Evolutionary conservation across 2,888 invertebrate genomes (phyloP).

Genomic region (Agrotis puta): DNA sequence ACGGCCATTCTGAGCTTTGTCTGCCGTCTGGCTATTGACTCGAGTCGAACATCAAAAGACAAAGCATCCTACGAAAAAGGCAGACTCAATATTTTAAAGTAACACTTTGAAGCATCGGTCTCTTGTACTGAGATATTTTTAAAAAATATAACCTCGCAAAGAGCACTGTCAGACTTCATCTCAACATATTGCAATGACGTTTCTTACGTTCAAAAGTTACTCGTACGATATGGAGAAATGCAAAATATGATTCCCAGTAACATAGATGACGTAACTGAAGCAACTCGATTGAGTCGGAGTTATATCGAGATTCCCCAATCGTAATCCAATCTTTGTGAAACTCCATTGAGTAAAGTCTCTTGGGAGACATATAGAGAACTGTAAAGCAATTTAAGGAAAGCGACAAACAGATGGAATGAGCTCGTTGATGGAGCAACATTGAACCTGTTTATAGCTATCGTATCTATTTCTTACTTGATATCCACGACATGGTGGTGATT

Average conservation of each 20-base stretch:
- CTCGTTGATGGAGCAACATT: conserved; percentile 11
- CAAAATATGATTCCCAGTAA: conserved; percentile 44
- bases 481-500: not conserved
- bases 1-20: conserved; percentile 52
- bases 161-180: conserved; percentile 28
- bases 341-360: conserved; percentile 33
- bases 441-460: conserved; percentile 14
- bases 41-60: conserved; percentile 38
- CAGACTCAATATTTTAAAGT: conserved; percentile 39
- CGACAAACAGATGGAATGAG: conserved; percentile 30
- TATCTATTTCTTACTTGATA: not conserved
- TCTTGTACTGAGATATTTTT: conserved; percentile 25
- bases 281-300: conserved; percentile 32
- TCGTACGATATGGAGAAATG: conserved; percentile 18
- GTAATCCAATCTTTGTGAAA: conserved; percentile 58
- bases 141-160: conserved; percentile 13
- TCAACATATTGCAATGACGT: conserved; percentile 25
- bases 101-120: conserved; percentile 12
- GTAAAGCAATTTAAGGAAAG: conserved; percentile 52
- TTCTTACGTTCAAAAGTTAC: conserved; percentile 9
- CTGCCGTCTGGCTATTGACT: conserved; percentile 61
- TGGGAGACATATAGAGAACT: conserved; percentile 19
- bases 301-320: conserved; percentile 50
- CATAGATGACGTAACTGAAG: conserved; percentile 31
- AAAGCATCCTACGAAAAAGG: conserved; percentile 16